Evolutionary conservation across 2,888 invertebrate species (phyloP).

Genomic region (Apotomis capreana): DNA sequence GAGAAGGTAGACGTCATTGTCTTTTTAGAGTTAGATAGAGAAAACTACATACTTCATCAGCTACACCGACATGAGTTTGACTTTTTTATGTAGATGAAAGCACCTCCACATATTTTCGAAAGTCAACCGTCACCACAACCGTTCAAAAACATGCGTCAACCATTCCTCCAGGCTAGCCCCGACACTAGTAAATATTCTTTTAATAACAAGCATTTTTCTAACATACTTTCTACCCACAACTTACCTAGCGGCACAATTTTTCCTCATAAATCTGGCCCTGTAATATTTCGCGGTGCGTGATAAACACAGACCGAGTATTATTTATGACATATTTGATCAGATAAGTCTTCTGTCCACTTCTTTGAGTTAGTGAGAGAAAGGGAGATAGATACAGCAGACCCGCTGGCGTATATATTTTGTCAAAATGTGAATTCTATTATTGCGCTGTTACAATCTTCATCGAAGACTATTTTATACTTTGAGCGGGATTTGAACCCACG

Average conservation of each 20-base stretch:
- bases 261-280: constrained; percentile 72
- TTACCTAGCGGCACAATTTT: constrained; percentile 51
- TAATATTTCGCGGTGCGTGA: constrained; percentile 69
- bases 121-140: background rate
- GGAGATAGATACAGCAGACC: constrained; percentile 27
- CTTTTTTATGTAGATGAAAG: too few species aligned
- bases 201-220: constrained; percentile 36
- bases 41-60: too few species aligned
- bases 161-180: constrained; percentile 1
- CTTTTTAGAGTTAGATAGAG: too few species aligned
- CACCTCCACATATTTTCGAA: background rate
- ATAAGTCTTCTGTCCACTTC: constrained; percentile 74
- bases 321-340: constrained; percentile 79
- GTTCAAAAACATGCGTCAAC: background rate
- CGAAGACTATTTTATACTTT: too few species aligned
- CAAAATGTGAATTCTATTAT: too few species aligned
- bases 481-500: too few species aligned
- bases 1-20: too few species aligned
- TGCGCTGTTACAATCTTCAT: too few species aligned
- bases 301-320: constrained; percentile 77
- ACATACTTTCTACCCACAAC: constrained; percentile 22
- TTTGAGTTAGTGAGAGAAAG: constrained; percentile 32
- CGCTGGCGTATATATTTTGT: background rate
- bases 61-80: too few species aligned
- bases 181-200: constrained; percentile 32